Percentiles rank a stretch among this genome's conserved stretches.
These are phyloP conservation scores for Lathamus discolor DNA, from an alignment of 2,113 vertebrate species.

Conservation along the genomic window DNA sequence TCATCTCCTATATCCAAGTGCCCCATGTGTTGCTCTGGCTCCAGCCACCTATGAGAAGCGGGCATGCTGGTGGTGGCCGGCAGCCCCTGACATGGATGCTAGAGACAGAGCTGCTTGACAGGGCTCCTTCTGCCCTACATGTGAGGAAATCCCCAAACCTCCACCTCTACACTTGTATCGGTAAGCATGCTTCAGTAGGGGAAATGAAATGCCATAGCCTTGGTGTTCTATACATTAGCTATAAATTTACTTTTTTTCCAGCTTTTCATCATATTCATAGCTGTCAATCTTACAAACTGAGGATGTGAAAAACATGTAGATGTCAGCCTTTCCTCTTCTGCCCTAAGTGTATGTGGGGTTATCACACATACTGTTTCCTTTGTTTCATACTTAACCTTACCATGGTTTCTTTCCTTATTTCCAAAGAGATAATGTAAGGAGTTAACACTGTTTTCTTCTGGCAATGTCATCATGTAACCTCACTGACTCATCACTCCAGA, in stretches of 20 bases:
- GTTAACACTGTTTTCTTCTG: neutral
- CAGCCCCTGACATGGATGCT: neutral
- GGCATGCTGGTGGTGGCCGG: accelerated
- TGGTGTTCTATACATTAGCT: neutral
- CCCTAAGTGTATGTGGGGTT: neutral
- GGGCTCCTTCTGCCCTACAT: neutral
- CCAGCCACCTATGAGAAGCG: neutral
- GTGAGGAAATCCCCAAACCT: neutral
- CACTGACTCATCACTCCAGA: neutral
- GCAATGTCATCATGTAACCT: neutral
- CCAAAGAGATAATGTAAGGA: neutral
- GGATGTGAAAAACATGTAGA: neutral
- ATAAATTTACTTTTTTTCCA: neutral
- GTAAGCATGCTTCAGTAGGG: neutral
- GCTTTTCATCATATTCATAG: neutral
- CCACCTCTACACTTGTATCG: neutral
- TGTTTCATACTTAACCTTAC: neutral
- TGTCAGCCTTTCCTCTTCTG: slow-evolving; percentile 3
- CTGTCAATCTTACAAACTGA: neutral
- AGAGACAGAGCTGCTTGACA: neutral
- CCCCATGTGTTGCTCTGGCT: neutral
- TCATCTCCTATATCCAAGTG: neutral
- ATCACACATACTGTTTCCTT: neutral
- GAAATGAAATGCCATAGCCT: neutral
- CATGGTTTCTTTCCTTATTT: neutral